phyloP scores from a whole-genome alignment of 2,113 vertebrate genomes.

The Barbus barbus region DNA sequence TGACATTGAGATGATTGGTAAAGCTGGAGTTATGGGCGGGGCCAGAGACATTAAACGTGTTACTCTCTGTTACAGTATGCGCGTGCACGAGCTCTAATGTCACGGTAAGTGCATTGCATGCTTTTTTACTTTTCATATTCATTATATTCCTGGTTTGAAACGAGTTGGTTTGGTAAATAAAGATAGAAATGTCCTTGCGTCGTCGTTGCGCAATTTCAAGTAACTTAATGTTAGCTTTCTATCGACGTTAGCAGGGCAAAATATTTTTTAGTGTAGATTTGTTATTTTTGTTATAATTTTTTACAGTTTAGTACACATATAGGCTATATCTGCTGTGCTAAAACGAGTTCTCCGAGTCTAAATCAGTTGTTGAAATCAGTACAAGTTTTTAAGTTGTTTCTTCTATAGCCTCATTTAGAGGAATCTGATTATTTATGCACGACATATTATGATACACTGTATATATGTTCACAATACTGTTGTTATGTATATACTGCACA shows the following conservation, averaged over 20 bases:
- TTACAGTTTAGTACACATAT: background rate
- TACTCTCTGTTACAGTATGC: background rate
- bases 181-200: background rate
- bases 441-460: background rate
- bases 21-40: background rate
- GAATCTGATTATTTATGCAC: background rate
- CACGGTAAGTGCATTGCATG: slow-evolving; percentile 19
- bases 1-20: background rate
- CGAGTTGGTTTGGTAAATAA: background rate
- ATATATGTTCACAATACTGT: background rate
- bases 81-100: background rate
- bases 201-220: background rate
- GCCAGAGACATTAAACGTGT: background rate
- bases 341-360: background rate
- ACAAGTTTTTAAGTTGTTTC: background rate
- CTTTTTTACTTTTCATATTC: background rate
- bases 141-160: background rate
- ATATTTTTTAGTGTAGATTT: background rate
- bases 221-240: background rate
- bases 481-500: no score
- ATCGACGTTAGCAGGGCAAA: background rate
- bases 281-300: background rate
- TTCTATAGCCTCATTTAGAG: background rate
- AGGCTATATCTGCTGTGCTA: background rate
- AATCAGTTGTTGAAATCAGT: background rate